Evolutionary conservation across 2,888 invertebrate species (phyloP).

Genomic region (Platycnemis pennipes): DNA sequence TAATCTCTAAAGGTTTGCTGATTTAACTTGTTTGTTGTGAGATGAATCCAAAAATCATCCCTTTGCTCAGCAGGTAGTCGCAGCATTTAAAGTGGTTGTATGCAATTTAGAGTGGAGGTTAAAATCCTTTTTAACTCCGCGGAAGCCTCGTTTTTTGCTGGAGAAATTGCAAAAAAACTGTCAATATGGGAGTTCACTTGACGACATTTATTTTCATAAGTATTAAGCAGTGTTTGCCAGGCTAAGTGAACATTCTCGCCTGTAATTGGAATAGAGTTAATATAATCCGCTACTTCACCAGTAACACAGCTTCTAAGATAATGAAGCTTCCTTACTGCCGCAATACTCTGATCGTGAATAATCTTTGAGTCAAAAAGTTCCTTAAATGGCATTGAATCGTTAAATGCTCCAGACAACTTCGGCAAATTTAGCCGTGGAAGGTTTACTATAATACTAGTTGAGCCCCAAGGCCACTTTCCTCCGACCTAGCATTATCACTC

Average conservation of each 20-base stretch:
- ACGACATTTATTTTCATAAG: neutral
- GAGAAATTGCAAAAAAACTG: neutral
- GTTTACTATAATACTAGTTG: too few species aligned
- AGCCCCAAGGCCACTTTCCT: too few species aligned
- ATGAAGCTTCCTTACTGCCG: neutral
- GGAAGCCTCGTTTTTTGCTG: neutral
- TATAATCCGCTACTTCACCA: neutral
- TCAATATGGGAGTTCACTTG: neutral
- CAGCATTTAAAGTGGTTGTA: neutral
- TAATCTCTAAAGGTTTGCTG: neutral
- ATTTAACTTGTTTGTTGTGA: neutral
- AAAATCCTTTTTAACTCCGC: neutral
- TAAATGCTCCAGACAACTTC: neutral
- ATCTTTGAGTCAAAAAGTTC: neutral
- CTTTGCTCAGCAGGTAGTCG: neutral
- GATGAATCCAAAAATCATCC: neutral
- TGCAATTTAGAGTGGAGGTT: neutral
- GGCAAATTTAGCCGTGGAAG: too few species aligned
- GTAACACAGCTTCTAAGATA: slow-evolving; percentile 13
- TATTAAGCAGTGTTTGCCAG: neutral
- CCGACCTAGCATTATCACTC: too few species aligned
- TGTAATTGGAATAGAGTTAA: neutral
- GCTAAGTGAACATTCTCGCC: neutral
- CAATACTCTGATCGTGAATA: neutral
- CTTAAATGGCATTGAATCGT: neutral